Evolutionary conservation across 1,140 invertebrate genomes (phyloP), one percentile per base, ranked within the genome.

Genomic region (Orussus abietinus): DNA sequence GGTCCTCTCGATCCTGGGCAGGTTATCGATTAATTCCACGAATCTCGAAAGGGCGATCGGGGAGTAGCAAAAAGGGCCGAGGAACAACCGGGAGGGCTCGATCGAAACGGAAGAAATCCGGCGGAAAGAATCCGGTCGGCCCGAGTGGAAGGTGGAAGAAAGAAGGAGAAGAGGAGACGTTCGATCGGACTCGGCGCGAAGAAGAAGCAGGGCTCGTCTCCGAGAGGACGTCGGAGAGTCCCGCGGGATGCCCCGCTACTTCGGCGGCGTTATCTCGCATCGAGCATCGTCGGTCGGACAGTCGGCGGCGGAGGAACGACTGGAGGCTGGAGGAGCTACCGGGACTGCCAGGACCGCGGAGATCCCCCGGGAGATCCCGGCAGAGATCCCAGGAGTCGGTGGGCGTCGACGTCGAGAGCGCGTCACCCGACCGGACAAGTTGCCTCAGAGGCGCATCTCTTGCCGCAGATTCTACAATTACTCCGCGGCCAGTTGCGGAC

Each of bases 271-370:
- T 71, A 69, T 69, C 68, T 71, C 52, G 51, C 54, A 71, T 69
- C 68, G 52, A 52, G 65, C 55, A 71, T 66, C 68, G 64, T 69
- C 62, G 64, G 58, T 71, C 61, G 67, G 66, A 67, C 68, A 65
- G 60, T 57, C 34, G 31, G 9, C n/a, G 51, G 43, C 44, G 45
- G 35, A 49, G 55, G 39, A 6, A 26, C 19, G 25, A 17, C n/a
- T 36, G 35, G 12, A 18, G 22, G 31, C 42, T 18, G 32, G 13
- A 47, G 13, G 26, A 26, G 12, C 12, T 13, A 21, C 14, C 15
- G 11, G 34, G 31, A 34, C 25, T 17, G 12, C 2, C 10, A 28
- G 21, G n/a, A 25, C 22, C 22, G 22, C 6, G n/a, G 19, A 50
- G 42, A 47, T 47, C 34, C 46, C 35, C 47, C 22, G 12, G 43